Base-by-base conservation (phyloP, 1,140 invertebrate genomes). In the Leptonema lineaticorne region DNA sequence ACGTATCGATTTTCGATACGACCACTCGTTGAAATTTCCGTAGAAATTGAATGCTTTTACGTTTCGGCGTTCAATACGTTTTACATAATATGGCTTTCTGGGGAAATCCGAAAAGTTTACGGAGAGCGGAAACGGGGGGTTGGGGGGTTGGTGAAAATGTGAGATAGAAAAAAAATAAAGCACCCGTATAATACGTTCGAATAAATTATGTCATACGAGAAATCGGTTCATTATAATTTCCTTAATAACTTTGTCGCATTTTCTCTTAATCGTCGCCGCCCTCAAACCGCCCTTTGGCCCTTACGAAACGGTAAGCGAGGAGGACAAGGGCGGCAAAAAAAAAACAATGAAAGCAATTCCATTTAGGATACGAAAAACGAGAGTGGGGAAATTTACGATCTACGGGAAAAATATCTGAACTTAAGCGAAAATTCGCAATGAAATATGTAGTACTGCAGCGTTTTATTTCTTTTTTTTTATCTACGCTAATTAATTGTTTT, bases 221-320 rank as follows among this genome's bases (percentile, higher is more conserved):
- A n/a, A 53, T 53, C 11, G 50, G 50, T 53, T 53, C 50, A 53
- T 53, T 53, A 53, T 26, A 53, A 53, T 18, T 53, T 20, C 9
- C 50, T 24, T 20, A 53, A 26, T 26, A 53, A 9, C 27, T 53
- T 53, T 24, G 11, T 24, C 50, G 50, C 50, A 53, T 53, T 24
- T 53, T 20, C 18, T 53, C 20, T 53, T 24, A 11, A 20, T 53
- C 27, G 24, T 53, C 50, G 1, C 16, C 37, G 16, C 37, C 37
- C 37, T 9, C 16, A 45, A 45, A 45, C 37, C 16, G 37, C n/a
- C 37, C 37, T 16, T 45, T 7, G 37, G 37, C 37, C 37, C 37
- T 45, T 45, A n/a, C n/a, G n/a, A n/a, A n/a, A n/a, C n/a, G n/a
- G n/a, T n/a, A n/a, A n/a, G n/a, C n/a, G n/a, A n/a, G n/a, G n/a